Evolutionary conservation across 2,113 vertebrate genomes (phyloP).

Genomic region (Chiloscyllium plagiosum): DNA sequence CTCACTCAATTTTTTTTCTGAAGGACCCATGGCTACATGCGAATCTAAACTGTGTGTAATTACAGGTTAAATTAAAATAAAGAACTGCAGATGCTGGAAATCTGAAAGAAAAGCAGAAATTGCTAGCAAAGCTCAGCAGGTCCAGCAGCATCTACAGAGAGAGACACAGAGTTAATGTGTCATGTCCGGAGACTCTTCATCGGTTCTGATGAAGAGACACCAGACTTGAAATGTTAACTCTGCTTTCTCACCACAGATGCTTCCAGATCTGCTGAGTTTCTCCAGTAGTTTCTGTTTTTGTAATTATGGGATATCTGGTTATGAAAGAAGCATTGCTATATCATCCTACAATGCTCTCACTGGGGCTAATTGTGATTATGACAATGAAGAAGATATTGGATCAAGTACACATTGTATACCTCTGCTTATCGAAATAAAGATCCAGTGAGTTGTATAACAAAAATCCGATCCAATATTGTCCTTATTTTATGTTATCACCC

Average conservation of each 20-base stretch:
- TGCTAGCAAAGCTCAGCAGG: too few species aligned
- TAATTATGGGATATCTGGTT: background rate
- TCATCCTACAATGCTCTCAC: background rate
- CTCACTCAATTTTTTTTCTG: background rate
- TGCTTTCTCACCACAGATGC: too few species aligned
- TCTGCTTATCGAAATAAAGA: background rate
- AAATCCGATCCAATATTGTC: background rate
- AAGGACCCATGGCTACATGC: background rate
- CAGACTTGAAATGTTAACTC: too few species aligned
- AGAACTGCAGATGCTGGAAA: too few species aligned
- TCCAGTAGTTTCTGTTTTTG: background rate
- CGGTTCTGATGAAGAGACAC: too few species aligned
- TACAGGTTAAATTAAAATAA: too few species aligned
- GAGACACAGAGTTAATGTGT: too few species aligned
- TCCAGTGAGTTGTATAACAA: background rate
- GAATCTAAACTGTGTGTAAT: background rate
- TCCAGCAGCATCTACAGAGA: too few species aligned
- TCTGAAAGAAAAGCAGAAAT: too few species aligned
- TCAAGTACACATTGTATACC: background rate
- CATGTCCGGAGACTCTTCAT: too few species aligned
- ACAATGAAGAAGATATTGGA: background rate
- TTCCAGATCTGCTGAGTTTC: too few species aligned
- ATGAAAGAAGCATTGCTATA: background rate
- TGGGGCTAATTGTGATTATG: background rate
- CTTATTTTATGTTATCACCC: background rate